Percentiles rank a stretch among this genome's conserved stretches.
These are phyloP conservation scores for Oryzias melastigma DNA, from an alignment of 2,113 vertebrate genomes.

Conservation along the genomic window DNA sequence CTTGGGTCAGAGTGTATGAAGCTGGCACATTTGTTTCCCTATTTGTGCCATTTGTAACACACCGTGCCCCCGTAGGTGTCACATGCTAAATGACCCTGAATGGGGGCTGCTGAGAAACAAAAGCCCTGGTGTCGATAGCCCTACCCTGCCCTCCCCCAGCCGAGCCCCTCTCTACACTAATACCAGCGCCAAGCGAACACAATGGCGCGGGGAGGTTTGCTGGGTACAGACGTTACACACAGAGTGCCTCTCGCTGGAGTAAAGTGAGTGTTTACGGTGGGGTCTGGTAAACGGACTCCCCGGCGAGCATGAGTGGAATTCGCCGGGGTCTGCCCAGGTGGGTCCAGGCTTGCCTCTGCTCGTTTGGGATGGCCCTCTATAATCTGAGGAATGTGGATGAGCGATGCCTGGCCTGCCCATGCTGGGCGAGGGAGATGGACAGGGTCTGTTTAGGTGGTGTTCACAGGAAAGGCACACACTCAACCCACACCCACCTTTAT, in stretches of 20 bases:
- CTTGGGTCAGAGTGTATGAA: constrained; percentile 23
- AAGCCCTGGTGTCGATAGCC: constrained; percentile 67
- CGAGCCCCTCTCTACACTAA: constrained; percentile 32
- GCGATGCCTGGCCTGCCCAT: constrained; percentile 64
- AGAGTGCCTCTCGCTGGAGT: constrained; percentile 15
- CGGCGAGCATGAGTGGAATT: constrained; percentile 68
- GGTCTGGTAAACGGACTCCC: background rate
- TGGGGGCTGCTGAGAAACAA: constrained; percentile 69
- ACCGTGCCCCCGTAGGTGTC: constrained; percentile 71
- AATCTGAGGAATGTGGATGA: constrained; percentile 72
- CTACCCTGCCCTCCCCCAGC: constrained; percentile 60
- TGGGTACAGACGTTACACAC: constrained; percentile 39
- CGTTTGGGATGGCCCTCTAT: constrained; percentile 59
- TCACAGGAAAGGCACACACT: constrained; percentile 30
- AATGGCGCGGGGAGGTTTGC: constrained; percentile 41
- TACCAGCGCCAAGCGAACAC: constrained; percentile 55
- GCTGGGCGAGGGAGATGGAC: constrained; percentile 65
- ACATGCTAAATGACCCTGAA: constrained; percentile 77
- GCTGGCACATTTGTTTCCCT: constrained; percentile 66
- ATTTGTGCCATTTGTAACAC: constrained; percentile 63
- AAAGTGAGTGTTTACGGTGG: background rate
- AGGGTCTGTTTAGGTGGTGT: constrained; percentile 46
- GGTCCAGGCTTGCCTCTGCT: constrained; percentile 70
- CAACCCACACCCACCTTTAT: constrained; percentile 62
- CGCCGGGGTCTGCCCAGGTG: constrained; percentile 70